Evolutionary conservation across 2,797 vertebrate genomes (phyloP).

Genomic region (Sebastes miniatus): DNA sequence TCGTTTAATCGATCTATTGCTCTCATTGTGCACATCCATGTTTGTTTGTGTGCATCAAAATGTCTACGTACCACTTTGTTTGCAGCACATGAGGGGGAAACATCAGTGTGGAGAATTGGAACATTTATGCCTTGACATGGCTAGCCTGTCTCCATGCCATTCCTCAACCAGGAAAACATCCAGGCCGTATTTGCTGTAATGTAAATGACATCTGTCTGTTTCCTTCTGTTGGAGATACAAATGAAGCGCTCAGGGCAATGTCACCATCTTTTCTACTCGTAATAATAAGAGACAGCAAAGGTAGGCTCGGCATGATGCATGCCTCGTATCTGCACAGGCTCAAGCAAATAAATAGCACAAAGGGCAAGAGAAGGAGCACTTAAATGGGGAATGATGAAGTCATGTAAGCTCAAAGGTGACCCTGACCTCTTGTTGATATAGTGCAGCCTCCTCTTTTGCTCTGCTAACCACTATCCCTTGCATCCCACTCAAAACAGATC

Average conservation of each 20-base stretch:
- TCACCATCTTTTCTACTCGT: slow-evolving; percentile 45
- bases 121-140: slow-evolving; percentile 20
- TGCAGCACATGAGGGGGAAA: not conserved
- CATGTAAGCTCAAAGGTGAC: not conserved
- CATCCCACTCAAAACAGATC: slow-evolving; percentile 12
- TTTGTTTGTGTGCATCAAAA: not conserved
- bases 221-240: slow-evolving; percentile 60
- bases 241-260: slow-evolving; percentile 55
- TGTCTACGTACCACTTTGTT: not conserved
- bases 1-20: not conserved
- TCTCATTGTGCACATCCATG: not conserved
- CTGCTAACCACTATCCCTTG: not conserved
- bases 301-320: slow-evolving; percentile 48
- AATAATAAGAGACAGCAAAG: slow-evolving; percentile 73
- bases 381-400: not conserved
- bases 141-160: slow-evolving; percentile 31
- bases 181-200: slow-evolving; percentile 51
- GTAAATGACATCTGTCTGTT: slow-evolving; percentile 76
- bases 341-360: slow-evolving; percentile 27
- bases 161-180: slow-evolving; percentile 46
- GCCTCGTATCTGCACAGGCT: slow-evolving; percentile 21
- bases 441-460: not conserved
- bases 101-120: slow-evolving; percentile 27
- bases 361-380: slow-evolving; percentile 11
- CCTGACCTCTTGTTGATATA: slow-evolving; percentile 22